Conservation (phyloP, 2,888 invertebrate species). For the Scotopteryx bipunctaria region DNA sequence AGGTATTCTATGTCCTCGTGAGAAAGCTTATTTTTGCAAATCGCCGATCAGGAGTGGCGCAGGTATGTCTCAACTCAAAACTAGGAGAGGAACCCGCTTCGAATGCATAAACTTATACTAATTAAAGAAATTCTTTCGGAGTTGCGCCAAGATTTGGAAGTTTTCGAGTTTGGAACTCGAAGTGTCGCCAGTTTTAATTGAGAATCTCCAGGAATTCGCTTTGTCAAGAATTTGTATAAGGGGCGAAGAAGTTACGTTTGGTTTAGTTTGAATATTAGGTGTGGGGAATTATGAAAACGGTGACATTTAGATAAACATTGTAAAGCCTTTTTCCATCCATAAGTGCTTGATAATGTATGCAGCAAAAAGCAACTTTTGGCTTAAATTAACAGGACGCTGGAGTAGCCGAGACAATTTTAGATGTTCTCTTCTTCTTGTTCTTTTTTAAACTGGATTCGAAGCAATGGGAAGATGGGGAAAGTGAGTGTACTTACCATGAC, state of each 20-base stretch:
- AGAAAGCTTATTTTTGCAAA: background rate
- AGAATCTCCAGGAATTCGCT: constrained; percentile 77
- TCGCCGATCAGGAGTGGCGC: constrained; percentile 4
- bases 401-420: too few relatives aligned
- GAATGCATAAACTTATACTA: constrained; percentile 81
- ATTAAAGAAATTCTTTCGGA: constrained; percentile 79
- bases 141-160: constrained; percentile 74
- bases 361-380: too few relatives aligned
- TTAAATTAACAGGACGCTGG: too few relatives aligned
- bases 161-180: constrained; percentile 61
- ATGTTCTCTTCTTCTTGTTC: too few relatives aligned
- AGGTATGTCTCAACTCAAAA: constrained; percentile 33
- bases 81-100: constrained; percentile 49
- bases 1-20: too few relatives aligned
- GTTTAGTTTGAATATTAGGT: constrained; percentile 6
- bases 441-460: too few relatives aligned
- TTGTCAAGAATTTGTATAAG: constrained; percentile 71
- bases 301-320: background rate
- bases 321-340: too few relatives aligned
- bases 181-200: constrained; percentile 79
- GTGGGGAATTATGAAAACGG: background rate
- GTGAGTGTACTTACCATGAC: too few relatives aligned
- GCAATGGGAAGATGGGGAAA: too few relatives aligned
- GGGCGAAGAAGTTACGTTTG: constrained; percentile 23
- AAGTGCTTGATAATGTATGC: too few relatives aligned